Evolutionary conservation across 2,113 vertebrate species (phyloP), one percentile per base, ranked within the genome.

Genomic region (Centrocercus urophasianus): DNA sequence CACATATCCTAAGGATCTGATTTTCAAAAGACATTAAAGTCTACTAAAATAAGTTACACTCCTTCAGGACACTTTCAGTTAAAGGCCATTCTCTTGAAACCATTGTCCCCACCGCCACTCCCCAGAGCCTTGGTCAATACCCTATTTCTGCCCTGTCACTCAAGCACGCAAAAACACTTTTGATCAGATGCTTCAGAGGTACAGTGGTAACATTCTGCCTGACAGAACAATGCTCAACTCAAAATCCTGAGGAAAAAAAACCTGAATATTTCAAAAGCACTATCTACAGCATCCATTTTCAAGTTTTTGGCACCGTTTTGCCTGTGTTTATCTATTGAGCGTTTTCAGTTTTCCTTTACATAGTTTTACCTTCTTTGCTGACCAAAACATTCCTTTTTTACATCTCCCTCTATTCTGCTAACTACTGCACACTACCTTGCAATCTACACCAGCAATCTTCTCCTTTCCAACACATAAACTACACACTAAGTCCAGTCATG

Each of bases 401-500:
- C 1, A 14, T 4, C 40, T 67, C 61, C 21, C 34, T 52, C 34
- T 63, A 36, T 15, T 75, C 1, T 8, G 4, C 16, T 32, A 24
- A 18, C 40, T 73, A 38, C 40, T 81, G 25, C 40, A 14, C 47
- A 43, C 24, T 50, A 25, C 38, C 32, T 52, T 52, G 16, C 63
- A 57, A 32, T 1, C 19, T 47, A 38, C 43, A 47, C 10, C 17
- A 69, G 42, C n/a, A 81, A 66, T 10, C 20, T 60, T 52, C 21
- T 15, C n/a, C 80, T 52, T 89, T 74, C 24, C 27, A 78, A 48
- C 10, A 30, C 2, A 52, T 65, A 72, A 77, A 34, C 20, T 25
- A 71, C 1, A 0, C 3, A 22, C 4, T 30, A 45, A 25, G 63
- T 42, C 22, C 0, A 65, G 22, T 10, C 50, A 70, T 0, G 0